These are phyloP conservation scores for Sthenelais limicola DNA, from an alignment of 2,888 invertebrate species.

Conservation along the genomic window DNA sequence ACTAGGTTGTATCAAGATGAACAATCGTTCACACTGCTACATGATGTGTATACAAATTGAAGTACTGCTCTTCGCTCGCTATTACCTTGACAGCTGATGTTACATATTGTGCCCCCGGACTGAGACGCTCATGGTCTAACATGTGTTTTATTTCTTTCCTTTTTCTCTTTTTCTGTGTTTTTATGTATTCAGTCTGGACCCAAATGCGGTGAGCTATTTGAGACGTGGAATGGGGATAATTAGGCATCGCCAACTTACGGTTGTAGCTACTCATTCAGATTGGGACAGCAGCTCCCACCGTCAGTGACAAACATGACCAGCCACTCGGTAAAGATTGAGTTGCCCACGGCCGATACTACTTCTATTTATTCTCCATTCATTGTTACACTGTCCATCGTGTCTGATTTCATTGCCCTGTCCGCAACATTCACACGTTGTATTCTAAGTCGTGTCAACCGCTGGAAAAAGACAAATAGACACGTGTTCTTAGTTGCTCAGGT, in stretches of 20 bases:
- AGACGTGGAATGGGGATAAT: slow-evolving; percentile 34
- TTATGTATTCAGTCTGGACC: slow-evolving; percentile 39
- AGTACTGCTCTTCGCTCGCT: too few relatives aligned
- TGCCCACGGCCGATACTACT: slow-evolving; percentile 34
- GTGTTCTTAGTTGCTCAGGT: too few relatives aligned
- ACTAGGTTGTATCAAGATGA: too few relatives aligned
- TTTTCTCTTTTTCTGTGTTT: slow-evolving; percentile 40
- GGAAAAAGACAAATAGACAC: too few relatives aligned
- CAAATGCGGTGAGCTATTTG: slow-evolving; percentile 35
- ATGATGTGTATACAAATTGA: too few relatives aligned
- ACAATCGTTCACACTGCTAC: too few relatives aligned
- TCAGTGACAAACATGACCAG: slow-evolving; percentile 24
- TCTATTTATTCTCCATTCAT: too few relatives aligned
- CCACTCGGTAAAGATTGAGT: slow-evolving; percentile 37
- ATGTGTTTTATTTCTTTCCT: slow-evolving; percentile 40
- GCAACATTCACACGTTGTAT: too few relatives aligned
- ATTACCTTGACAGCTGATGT: slow-evolving; percentile 11
- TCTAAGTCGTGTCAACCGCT: too few relatives aligned
- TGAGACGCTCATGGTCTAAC: slow-evolving; percentile 27
- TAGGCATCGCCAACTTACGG: slow-evolving; percentile 34
- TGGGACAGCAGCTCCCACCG: slow-evolving; percentile 26
- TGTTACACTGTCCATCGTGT: too few relatives aligned
- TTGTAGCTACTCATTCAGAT: slow-evolving; percentile 38
- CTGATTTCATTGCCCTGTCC: too few relatives aligned
- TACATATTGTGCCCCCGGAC: slow-evolving; percentile 21